Conservation (phyloP, 1,140 invertebrate species). For the Ylistrum balloti region DNA sequence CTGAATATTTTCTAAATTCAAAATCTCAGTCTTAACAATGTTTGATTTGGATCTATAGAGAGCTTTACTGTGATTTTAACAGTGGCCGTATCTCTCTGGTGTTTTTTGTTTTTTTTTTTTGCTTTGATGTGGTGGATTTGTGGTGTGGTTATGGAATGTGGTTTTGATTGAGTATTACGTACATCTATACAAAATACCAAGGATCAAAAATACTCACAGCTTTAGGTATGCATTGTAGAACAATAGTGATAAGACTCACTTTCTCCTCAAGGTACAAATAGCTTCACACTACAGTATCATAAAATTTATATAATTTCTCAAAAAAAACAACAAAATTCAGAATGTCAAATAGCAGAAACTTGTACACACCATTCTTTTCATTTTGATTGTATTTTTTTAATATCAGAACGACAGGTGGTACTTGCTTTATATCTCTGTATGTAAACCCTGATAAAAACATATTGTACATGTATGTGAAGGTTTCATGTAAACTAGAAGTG, state of each 20-base stretch:
- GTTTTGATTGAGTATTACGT: background rate
- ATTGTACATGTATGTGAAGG: background rate
- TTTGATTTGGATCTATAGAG: conserved; percentile 16
- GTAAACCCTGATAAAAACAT: too few relatives aligned
- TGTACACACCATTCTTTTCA: background rate
- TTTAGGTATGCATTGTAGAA: too few relatives aligned
- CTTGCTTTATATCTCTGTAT: too few relatives aligned
- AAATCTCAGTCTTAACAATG: background rate
- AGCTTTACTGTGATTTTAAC: background rate
- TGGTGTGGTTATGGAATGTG: background rate
- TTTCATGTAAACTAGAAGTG: background rate
- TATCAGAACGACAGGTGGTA: background rate
- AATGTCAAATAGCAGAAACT: background rate
- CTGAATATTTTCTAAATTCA: background rate
- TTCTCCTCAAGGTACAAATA: too few relatives aligned
- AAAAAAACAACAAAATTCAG: too few relatives aligned
- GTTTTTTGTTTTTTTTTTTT: background rate
- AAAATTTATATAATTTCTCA: too few relatives aligned
- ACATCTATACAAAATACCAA: background rate
- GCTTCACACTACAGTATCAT: too few relatives aligned
- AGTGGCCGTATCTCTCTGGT: too few relatives aligned
- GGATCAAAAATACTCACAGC: background rate
- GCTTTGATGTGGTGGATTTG: background rate
- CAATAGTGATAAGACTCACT: too few relatives aligned
- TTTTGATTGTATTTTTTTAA: background rate